These are phyloP conservation scores for Tiliacea aurago DNA, from an alignment of 2,888 invertebrate species.

Conservation along the genomic window DNA sequence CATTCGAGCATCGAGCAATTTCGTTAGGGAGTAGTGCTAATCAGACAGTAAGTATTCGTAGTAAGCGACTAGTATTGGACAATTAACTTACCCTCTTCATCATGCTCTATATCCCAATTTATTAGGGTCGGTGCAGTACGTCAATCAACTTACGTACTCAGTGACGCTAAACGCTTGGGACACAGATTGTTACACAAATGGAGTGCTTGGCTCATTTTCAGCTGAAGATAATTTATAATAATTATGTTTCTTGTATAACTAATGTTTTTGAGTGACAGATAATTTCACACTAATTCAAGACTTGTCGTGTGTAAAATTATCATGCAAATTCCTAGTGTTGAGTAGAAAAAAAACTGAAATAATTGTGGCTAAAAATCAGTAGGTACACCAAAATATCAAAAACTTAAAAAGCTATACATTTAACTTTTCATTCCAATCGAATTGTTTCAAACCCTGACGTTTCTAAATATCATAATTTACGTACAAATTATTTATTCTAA, in stretches of 20 bases:
- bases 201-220: slow-evolving; percentile 3
- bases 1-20: not conserved
- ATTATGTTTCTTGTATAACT: not conserved
- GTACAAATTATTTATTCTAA: slow-evolving; percentile 50
- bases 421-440: slow-evolving; percentile 48
- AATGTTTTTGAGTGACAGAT: too few relatives aligned
- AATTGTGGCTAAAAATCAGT: not conserved
- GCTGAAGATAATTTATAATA: too few relatives aligned
- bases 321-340: not conserved
- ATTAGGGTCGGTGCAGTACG: slow-evolving; percentile 29
- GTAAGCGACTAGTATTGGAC: not conserved
- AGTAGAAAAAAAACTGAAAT: not conserved
- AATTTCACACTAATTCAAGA: not conserved
- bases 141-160: slow-evolving; percentile 22
- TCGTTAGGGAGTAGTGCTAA: not conserved
- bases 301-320: not conserved
- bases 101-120: slow-evolving; percentile 26
- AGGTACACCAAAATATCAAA: not conserved
- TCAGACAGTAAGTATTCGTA: not conserved
- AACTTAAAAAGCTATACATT: slow-evolving; percentile 2
- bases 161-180: slow-evolving; percentile 6
- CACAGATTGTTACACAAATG: slow-evolving; percentile 6
- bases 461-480: slow-evolving; percentile 62
- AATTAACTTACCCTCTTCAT: slow-evolving; percentile 27
- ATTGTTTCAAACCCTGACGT: slow-evolving; percentile 72